These are phyloP conservation scores for Cephus nigrinus DNA, from an alignment of 2,888 invertebrate species.

Conservation along the genomic window DNA sequence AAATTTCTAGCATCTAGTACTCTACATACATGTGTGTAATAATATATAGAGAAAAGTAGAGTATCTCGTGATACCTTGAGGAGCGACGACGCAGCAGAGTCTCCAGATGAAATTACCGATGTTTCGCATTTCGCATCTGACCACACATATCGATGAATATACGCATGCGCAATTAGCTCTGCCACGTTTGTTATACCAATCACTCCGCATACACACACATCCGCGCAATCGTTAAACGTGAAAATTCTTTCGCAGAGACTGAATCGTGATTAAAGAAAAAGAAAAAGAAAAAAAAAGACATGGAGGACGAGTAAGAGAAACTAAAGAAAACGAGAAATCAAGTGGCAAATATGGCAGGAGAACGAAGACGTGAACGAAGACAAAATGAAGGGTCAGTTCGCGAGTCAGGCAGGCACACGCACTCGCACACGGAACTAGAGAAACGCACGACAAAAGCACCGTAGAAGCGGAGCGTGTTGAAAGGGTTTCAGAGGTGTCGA, in stretches of 20 bases:
- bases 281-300: not conserved
- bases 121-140: not conserved
- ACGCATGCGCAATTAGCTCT: constrained; percentile 58
- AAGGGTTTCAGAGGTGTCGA: constrained; percentile 23
- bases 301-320: not conserved
- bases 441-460: constrained; percentile 38
- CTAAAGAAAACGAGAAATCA: not conserved
- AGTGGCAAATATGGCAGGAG: not conserved
- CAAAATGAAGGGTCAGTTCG: not conserved
- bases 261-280: not conserved
- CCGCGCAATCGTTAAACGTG: not conserved
- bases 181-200: constrained; percentile 27
- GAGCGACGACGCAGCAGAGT: not conserved
- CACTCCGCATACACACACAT: not conserved
- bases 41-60: constrained; percentile 8
- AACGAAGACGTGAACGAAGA: not conserved
- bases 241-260: not conserved
- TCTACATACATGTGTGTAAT: constrained; percentile 33
- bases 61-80: not conserved
- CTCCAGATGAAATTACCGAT: not conserved
- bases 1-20: constrained; percentile 10
- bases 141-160: constrained; percentile 28
- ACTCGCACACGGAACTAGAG: constrained; percentile 25
- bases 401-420: constrained; percentile 6
- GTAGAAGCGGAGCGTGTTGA: constrained; percentile 37